These are phyloP conservation scores for Brenthis hecate DNA, from an alignment of 2,888 invertebrate genomes.

Conservation along the genomic window DNA sequence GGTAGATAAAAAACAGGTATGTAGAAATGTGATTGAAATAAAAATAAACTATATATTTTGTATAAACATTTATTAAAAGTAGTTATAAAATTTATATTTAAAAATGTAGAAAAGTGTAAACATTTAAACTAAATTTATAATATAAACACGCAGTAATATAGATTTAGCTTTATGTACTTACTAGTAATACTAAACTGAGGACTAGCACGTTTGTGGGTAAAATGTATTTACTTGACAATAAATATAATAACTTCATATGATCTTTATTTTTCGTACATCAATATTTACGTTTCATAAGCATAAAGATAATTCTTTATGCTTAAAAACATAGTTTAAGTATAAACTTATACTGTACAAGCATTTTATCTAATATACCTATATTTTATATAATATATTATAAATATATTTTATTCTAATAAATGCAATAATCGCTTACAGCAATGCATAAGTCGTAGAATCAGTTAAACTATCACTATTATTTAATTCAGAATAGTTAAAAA, in stretches of 20 bases:
- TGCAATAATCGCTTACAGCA: neutral
- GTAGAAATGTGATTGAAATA: too few relatives aligned
- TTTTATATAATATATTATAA: too few relatives aligned
- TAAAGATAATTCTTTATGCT: neutral
- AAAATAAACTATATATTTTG: too few relatives aligned
- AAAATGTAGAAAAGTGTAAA: too few relatives aligned
- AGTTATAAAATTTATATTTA: too few relatives aligned
- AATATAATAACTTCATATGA: neutral
- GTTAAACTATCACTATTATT: too few relatives aligned
- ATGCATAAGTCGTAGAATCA: too few relatives aligned
- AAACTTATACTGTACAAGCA: neutral
- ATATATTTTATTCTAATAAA: constrained; percentile 18
- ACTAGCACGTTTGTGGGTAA: constrained; percentile 28
- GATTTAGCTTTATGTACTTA: neutral
- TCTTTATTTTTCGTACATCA: too few relatives aligned
- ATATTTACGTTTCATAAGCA: too few relatives aligned
- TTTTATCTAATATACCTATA: neutral
- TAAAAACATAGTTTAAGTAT: neutral
- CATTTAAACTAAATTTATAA: neutral
- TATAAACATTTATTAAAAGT: too few relatives aligned
- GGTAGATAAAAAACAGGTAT: too few relatives aligned
- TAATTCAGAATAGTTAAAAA: too few relatives aligned
- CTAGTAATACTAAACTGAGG: constrained; percentile 16
- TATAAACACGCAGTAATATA: neutral
- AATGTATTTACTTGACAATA: constrained; percentile 6